Evolutionary conservation across 2,797 vertebrate genomes (phyloP).

Genomic region (Sciurus vulgaris): DNA sequence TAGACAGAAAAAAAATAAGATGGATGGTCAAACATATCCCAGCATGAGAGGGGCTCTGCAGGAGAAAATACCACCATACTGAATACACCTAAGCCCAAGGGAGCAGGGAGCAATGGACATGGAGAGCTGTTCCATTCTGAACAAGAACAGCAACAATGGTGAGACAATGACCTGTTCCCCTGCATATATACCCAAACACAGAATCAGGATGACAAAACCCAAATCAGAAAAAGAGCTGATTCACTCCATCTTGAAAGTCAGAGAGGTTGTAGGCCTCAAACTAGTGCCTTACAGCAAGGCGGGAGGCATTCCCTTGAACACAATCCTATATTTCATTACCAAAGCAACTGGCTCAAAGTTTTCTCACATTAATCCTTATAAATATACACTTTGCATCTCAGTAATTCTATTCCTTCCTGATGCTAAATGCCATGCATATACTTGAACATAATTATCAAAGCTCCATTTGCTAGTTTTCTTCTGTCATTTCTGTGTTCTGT

Average conservation of each 20-base stretch:
- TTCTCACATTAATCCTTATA: constrained; percentile 26
- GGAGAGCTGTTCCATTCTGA: background rate
- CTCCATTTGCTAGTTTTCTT: background rate
- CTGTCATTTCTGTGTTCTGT: background rate
- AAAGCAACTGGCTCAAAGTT: background rate
- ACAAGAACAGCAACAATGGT: background rate
- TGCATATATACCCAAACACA: background rate
- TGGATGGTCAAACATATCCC: constrained; percentile 68
- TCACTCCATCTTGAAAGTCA: background rate
- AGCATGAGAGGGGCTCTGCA: constrained; percentile 72
- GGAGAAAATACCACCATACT: background rate
- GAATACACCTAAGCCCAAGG: background rate
- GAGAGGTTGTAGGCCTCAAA: background rate
- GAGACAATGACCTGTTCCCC: background rate
- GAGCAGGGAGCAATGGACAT: background rate
- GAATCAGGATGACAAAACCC: background rate
- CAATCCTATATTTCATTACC: background rate
- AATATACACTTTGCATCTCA: background rate
- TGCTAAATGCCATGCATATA: background rate
- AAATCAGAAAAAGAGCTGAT: background rate
- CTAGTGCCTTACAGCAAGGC: background rate
- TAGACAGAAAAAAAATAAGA: constrained; percentile 59
- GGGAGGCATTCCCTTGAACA: background rate
- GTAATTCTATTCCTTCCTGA: background rate
- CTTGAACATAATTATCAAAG: background rate